A percentile compares a stretch with the other conserved stretches of the same genome.
phyloP scores from a whole-genome alignment of 2,797 vertebrate species.

The Chelon labrosus region DNA sequence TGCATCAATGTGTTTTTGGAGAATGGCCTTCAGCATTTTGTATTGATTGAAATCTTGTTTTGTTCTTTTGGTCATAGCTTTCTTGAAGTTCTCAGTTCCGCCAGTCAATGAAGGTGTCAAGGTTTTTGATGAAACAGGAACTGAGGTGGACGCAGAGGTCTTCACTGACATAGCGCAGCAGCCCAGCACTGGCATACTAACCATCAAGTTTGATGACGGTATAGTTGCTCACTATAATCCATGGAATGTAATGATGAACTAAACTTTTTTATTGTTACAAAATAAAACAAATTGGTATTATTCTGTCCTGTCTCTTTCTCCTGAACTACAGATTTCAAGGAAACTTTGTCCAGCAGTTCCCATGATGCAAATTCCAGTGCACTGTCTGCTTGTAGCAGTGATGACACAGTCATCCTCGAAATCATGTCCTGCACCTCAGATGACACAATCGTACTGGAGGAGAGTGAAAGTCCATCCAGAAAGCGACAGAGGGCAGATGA shows the following conservation, averaged over 20 bases:
- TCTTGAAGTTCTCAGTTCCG: constrained; percentile 21
- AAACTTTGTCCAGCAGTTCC: background rate
- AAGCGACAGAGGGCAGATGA: constrained; percentile 1
- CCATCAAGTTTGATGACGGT: constrained; percentile 10
- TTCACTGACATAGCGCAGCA: constrained; percentile 16
- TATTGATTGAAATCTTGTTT: background rate
- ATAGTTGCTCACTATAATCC: background rate
- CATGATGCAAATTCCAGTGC: background rate
- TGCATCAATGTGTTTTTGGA: no score
- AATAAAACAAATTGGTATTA: no score
- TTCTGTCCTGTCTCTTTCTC: background rate
- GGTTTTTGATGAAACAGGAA: constrained; percentile 20
- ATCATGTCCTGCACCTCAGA: background rate
- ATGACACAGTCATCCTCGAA: background rate
- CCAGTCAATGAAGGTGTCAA: background rate
- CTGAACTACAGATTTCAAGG: background rate
- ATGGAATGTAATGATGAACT: background rate
- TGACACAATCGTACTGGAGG: constrained; percentile 3
- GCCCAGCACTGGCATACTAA: constrained; percentile 12
- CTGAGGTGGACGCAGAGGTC: constrained; percentile 29
- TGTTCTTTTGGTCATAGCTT: background rate
- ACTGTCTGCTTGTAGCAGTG: background rate
- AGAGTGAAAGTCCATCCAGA: constrained; percentile 3
- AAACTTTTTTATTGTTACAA: no score
- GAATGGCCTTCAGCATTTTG: no score